These are phyloP conservation scores for Eupithecia inturbata DNA, from an alignment of 2,888 invertebrate genomes.

Conservation along the genomic window DNA sequence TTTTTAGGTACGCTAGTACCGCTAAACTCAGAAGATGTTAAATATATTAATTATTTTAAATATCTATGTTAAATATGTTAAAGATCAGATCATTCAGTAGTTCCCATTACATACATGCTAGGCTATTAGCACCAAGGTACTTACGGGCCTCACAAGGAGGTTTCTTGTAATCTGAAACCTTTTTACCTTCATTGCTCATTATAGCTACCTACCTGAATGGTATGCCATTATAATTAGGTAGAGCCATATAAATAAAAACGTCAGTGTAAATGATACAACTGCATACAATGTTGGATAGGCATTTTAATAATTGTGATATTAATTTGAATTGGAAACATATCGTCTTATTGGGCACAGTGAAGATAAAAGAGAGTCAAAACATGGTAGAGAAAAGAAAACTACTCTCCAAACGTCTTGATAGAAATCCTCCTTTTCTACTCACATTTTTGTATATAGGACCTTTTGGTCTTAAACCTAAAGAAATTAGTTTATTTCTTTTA, in stretches of 20 bases:
- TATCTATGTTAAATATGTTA: no score
- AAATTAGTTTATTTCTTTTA: no score
- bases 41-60: no score
- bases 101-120: not conserved
- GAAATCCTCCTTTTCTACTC: no score
- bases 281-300: slow-evolving; percentile 28
- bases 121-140: not conserved
- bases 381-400: not conserved
- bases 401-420: not conserved
- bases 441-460: no score
- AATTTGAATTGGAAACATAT: slow-evolving; percentile 41
- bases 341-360: slow-evolving; percentile 36
- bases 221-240: slow-evolving; percentile 17
- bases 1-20: no score
- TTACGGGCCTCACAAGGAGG: not conserved
- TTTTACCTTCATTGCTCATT: slow-evolving; percentile 7
- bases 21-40: no score
- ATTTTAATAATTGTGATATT: slow-evolving; percentile 42
- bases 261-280: slow-evolving; percentile 35
- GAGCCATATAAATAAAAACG: slow-evolving; percentile 18
- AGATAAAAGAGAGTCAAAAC: not conserved
- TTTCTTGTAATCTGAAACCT: not conserved
- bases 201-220: slow-evolving; percentile 15
- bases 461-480: no score
- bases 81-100: not conserved